Percentiles rank a stretch among this genome's conserved stretches.
Evolutionary conservation across 2,888 invertebrate species (phyloP).

Genomic region (Macrostomum cliftonense): DNA sequence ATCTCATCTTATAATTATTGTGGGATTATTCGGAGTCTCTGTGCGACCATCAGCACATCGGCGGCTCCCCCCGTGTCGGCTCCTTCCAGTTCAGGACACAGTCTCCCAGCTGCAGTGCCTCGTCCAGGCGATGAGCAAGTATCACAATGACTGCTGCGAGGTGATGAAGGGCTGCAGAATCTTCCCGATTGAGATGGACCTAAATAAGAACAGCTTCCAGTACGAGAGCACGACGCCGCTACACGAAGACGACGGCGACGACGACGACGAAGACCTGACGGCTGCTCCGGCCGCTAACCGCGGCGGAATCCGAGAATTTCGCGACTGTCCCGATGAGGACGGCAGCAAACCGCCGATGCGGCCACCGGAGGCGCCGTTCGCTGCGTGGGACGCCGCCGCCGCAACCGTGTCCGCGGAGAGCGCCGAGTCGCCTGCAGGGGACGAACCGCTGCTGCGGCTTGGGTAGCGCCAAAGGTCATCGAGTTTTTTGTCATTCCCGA

Average conservation of each 20-base stretch:
- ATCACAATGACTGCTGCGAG: constrained; percentile 54
- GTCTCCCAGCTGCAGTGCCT: constrained; percentile 55
- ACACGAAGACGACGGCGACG: constrained; percentile 28
- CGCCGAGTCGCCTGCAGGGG: not conserved
- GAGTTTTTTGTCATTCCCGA: too few species aligned
- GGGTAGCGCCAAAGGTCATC: too few species aligned
- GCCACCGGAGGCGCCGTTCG: not conserved
- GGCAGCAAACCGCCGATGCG: too few species aligned
- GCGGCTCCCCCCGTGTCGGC: too few species aligned
- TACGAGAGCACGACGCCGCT: constrained; percentile 40
- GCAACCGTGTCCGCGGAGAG: not conserved
- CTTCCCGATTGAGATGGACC: constrained; percentile 87
- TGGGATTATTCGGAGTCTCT: too few species aligned
- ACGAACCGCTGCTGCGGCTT: too few species aligned
- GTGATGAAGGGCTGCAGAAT: constrained; percentile 52
- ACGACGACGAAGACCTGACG: constrained; percentile 19
- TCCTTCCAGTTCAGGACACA: constrained; percentile 59
- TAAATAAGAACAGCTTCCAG: constrained; percentile 74
- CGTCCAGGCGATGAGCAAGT: constrained; percentile 60
- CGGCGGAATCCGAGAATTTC: not conserved
- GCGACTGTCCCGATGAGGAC: not conserved
- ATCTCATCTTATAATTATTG: too few species aligned
- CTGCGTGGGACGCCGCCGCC: not conserved
- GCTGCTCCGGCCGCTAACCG: too few species aligned
- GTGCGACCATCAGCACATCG: too few species aligned